Evolutionary conservation across 1,140 invertebrate species (phyloP).

Genomic region (Glossosoma conforme): DNA sequence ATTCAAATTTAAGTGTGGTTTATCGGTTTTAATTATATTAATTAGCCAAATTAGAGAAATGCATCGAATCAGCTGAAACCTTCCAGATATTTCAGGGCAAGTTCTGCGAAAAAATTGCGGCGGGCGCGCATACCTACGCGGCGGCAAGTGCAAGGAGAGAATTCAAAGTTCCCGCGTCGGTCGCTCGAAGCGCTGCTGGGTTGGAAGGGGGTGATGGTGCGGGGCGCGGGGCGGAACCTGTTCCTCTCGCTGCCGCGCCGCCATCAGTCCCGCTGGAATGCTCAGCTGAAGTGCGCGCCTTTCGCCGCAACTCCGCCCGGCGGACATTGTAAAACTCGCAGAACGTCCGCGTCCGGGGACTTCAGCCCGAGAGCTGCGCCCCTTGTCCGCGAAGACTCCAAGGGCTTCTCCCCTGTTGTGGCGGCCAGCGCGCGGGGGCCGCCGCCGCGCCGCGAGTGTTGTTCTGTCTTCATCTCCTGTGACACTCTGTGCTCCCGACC

Average conservation of each 20-base stretch:
- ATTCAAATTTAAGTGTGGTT: background rate
- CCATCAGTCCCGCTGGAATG: constrained; percentile 29
- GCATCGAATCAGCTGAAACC: constrained; percentile 11
- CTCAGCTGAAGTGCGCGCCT: constrained; percentile 15
- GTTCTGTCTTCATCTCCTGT: constrained; percentile 11
- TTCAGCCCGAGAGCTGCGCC: constrained; percentile 6
- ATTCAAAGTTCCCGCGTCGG: constrained; percentile 26
- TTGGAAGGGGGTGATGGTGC: background rate
- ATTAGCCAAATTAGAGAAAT: constrained; percentile 17
- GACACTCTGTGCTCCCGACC: constrained; percentile 9
- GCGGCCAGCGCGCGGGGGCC: constrained; percentile 19
- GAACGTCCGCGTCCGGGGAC: constrained; percentile 8
- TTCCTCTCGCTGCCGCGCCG: constrained; percentile 9
- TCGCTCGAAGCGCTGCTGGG: background rate
- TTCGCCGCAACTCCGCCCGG: constrained; percentile 4
- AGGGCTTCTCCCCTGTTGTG: background rate
- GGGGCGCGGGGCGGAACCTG: constrained; percentile 11
- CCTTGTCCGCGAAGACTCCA: background rate
- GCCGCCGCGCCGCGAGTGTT: constrained; percentile 12
- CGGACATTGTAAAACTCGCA: constrained; percentile 3
- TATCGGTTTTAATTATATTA: background rate
- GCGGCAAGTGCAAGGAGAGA: constrained; percentile 19
- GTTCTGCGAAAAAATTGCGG: constrained; percentile 29
- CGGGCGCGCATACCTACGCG: constrained; percentile 24
- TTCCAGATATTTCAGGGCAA: constrained; percentile 22